phyloP scores from a whole-genome alignment of 1,140 invertebrate species.

The Aradophagus sp. region DNA sequence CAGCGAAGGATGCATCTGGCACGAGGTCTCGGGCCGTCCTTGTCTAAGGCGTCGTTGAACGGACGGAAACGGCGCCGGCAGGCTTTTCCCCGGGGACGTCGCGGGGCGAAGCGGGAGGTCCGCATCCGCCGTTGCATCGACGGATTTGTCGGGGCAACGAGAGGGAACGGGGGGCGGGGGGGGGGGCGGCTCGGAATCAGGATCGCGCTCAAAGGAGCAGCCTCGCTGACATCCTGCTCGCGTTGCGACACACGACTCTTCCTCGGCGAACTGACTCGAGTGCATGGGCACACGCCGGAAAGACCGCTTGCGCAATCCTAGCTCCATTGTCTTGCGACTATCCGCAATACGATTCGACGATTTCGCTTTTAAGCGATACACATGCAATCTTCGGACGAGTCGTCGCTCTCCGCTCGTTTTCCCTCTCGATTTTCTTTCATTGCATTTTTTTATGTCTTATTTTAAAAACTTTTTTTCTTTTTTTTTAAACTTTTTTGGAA shows the following conservation, averaged over 20 bases:
- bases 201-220: slow-evolving; percentile 64
- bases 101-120: slow-evolving; percentile 2
- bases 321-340: slow-evolving; percentile 67
- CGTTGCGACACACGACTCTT: slow-evolving; percentile 63
- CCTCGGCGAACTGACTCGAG: slow-evolving; percentile 58
- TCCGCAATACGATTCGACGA: slow-evolving; percentile 56
- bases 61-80: slow-evolving; percentile 67
- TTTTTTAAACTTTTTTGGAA: too few species aligned
- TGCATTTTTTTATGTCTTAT: slow-evolving; percentile 14
- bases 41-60: slow-evolving; percentile 61
- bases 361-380: slow-evolving; percentile 50
- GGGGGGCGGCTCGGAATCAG: slow-evolving; percentile 56
- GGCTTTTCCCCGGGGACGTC: slow-evolving; percentile 45
- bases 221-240: slow-evolving; percentile 72
- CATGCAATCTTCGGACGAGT: slow-evolving; percentile 53
- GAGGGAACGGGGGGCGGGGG: slow-evolving; percentile 12
- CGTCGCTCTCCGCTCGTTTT: slow-evolving; percentile 23
- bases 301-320: slow-evolving; percentile 67
- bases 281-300: slow-evolving; percentile 65
- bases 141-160: not conserved
- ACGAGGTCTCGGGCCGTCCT: slow-evolving; percentile 71
- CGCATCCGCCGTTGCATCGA: slow-evolving; percentile 41
- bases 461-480: too few species aligned
- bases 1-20: slow-evolving; percentile 74
- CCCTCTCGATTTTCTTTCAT: slow-evolving; percentile 2